phyloP scores from a whole-genome alignment of 2,888 invertebrate genomes.

The Drosophila quinaria region DNA sequence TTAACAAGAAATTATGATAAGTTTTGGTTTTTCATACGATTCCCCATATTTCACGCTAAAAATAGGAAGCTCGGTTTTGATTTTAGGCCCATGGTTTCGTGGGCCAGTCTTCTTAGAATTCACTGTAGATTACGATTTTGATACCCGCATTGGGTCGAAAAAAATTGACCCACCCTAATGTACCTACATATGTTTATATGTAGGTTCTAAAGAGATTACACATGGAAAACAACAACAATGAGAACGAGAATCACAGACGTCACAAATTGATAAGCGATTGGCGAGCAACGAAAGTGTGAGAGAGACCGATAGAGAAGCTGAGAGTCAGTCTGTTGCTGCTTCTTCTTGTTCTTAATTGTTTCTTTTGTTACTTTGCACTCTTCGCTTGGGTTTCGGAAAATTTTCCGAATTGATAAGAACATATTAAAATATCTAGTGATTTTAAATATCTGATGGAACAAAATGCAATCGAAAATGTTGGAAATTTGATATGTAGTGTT shows the following conservation, averaged over 20 bases:
- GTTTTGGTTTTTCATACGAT: too few species aligned
- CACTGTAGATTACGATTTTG: too few species aligned
- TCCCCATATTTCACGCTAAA: too few species aligned
- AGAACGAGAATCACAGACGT: constrained; percentile 42
- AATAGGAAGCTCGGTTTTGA: too few species aligned
- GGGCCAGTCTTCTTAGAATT: too few species aligned
- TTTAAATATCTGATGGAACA: constrained; percentile 4
- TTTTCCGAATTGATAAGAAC: constrained; percentile 51
- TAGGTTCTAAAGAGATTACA: constrained; percentile 40
- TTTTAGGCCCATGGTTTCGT: too few species aligned
- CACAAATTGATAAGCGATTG: constrained; percentile 46
- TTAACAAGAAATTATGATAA: too few species aligned
- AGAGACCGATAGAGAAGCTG: constrained; percentile 3
- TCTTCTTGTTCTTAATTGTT: constrained; percentile 13
- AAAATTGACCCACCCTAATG: too few species aligned
- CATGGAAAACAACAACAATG: constrained; percentile 41
- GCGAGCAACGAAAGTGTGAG: constrained; percentile 5
- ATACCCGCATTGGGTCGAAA: too few species aligned
- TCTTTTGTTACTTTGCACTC: constrained; percentile 29
- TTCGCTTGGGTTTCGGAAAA: constrained; percentile 49
- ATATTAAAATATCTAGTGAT: constrained; percentile 5
- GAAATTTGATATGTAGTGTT: neutral
- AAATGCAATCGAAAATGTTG: neutral
- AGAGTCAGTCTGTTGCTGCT: constrained; percentile 14
- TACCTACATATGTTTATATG: neutral